Evolutionary conservation across 1,140 invertebrate species (phyloP), one percentile per base, ranked within the genome.

Genomic region (Aradophagus sp.): DNA sequence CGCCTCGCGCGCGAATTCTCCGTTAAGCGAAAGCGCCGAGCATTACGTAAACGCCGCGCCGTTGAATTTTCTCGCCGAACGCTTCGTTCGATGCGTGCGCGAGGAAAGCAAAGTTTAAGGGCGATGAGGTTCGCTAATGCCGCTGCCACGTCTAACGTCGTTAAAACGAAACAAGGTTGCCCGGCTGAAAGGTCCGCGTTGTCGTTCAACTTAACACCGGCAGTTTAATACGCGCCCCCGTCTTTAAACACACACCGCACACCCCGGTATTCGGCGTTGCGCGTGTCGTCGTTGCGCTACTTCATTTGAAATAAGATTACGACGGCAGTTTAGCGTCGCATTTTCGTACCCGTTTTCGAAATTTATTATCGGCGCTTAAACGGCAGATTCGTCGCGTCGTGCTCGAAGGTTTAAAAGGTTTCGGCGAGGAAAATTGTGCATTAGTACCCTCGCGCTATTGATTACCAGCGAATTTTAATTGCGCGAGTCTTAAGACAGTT

Each of bases 101-200:
- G 36, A 44, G 50, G 58, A 63, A 68, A 52, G 55, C 17, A 32
- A 66, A 62, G 19, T 66, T 50, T 61, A 66, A 74, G 39, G 52
- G 36, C 38, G 45, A 53, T 31, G 53, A 34, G 50, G 36, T 61
- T 52, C 32, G 44, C 39, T 55, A 53, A 70, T 53, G 53, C 59
- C 34, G 16, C 39, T 65, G 10, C 27, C 38, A 55, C 35, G 53
- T 63, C 58, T 67, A 35, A 71, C 47, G 48, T 65, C 55, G 62
- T 74, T 70, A 76, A 66, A 55, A 66, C 36, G 63, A 61, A 70
- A 70, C 55, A 74, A 53, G 59, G 27, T 62, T 62, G 47, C 19
- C 35, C 17, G 29, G 59, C 39, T 65, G 61, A 61, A 66, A 69
- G 50, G 50, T 36, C 32, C 38, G 58, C 66, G 68, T 72, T 68